These are phyloP conservation scores for Ranitomeya imitator DNA, from an alignment of 2,113 vertebrate species.

Conservation along the genomic window DNA sequence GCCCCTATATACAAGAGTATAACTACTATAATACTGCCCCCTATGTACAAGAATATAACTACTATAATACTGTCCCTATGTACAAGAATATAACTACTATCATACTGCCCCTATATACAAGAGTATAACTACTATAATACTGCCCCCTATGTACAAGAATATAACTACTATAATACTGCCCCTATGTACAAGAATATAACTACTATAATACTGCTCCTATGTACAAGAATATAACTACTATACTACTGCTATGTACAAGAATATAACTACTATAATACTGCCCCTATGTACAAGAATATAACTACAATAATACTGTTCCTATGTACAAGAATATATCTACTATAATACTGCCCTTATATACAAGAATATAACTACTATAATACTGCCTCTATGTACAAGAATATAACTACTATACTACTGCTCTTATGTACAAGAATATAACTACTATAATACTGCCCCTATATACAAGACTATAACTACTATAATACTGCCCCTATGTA, in stretches of 20 bases:
- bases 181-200: too few relatives aligned
- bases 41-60: too few relatives aligned
- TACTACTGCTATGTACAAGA: not conserved
- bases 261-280: conserved; percentile 6
- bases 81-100: too few relatives aligned
- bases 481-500: not conserved
- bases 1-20: not conserved
- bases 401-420: not conserved
- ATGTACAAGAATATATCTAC: not conserved
- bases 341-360: not conserved
- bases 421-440: conserved; percentile 6
- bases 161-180: too few relatives aligned
- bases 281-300: not conserved
- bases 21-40: too few relatives aligned
- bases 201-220: not conserved
- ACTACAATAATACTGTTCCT: too few relatives aligned
- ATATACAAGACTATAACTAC: too few relatives aligned
- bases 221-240: conserved; percentile 5
- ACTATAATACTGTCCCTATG: too few relatives aligned
- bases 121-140: not conserved
- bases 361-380: not conserved
- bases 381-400: too few relatives aligned
- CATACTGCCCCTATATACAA: too few relatives aligned
- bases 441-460: not conserved
- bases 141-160: not conserved